Evolutionary conservation across 2,797 vertebrate species (phyloP).

Genomic region (Oreonectes daqikongensis): DNA sequence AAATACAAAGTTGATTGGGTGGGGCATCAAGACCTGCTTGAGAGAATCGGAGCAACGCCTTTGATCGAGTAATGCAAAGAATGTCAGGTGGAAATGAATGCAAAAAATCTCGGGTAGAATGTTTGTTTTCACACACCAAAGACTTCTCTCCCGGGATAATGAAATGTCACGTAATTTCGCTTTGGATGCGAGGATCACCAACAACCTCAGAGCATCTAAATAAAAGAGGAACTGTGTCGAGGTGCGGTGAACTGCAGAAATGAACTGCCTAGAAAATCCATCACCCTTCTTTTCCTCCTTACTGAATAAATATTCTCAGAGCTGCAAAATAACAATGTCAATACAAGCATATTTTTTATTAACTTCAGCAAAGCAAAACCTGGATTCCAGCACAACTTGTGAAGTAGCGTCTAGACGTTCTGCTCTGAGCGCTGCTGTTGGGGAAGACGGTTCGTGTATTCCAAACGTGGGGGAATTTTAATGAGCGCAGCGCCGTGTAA

Average conservation of each 20-base stretch:
- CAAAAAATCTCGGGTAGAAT: slow-evolving; percentile 16
- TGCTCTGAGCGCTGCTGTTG: slow-evolving; percentile 35
- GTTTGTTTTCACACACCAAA: slow-evolving; percentile 29
- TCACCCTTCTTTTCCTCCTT: slow-evolving; percentile 9
- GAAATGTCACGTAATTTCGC: slow-evolving; percentile 15
- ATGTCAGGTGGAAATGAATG: slow-evolving; percentile 39
- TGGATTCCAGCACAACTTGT: slow-evolving; percentile 33
- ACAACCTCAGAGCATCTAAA: slow-evolving; percentile 21
- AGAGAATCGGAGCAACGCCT: slow-evolving; percentile 13
- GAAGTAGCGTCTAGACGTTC: slow-evolving; percentile 33
- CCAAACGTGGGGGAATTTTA: slow-evolving; percentile 14
- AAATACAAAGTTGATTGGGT: slow-evolving; percentile 55
- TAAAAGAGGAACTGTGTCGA: slow-evolving; percentile 23
- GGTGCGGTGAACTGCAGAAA: slow-evolving; percentile 31
- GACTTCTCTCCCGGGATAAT: slow-evolving; percentile 6
- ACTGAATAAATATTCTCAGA: slow-evolving; percentile 37
- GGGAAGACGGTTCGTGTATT: slow-evolving; percentile 20
- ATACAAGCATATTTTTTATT: slow-evolving; percentile 21
- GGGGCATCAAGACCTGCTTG: slow-evolving; percentile 21
- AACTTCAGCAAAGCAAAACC: slow-evolving; percentile 25
- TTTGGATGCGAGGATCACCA: slow-evolving; percentile 15
- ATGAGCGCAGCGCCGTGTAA: slow-evolving; percentile 21
- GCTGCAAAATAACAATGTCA: slow-evolving; percentile 43
- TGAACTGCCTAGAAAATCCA: slow-evolving; percentile 22
- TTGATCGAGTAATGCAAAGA: slow-evolving; percentile 43